Percentiles rank a stretch among this genome's conserved stretches.
Evolutionary conservation across 2,888 invertebrate species (phyloP).

Genomic region (Vanessa cardui): DNA sequence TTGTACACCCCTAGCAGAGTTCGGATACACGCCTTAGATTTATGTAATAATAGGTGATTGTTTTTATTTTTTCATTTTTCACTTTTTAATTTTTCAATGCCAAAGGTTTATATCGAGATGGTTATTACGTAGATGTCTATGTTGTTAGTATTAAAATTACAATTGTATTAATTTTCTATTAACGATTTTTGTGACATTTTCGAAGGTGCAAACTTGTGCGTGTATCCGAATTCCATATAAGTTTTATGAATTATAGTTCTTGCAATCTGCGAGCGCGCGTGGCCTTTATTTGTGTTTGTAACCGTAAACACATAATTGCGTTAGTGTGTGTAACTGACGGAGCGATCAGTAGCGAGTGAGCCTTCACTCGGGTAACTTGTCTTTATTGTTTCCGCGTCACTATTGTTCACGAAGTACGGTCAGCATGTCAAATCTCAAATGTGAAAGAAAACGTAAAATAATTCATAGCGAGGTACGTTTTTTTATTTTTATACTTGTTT

Average conservation of each 20-base stretch:
- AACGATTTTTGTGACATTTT: slow-evolving; percentile 8
- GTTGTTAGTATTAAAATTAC: slow-evolving; percentile 26
- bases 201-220: slow-evolving; percentile 24
- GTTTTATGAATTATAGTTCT: slow-evolving; percentile 15
- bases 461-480: no score
- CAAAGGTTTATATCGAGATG: slow-evolving; percentile 33
- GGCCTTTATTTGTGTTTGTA: no score
- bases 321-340: no score
- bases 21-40: slow-evolving; percentile 48
- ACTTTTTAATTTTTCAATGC: slow-evolving; percentile 27
- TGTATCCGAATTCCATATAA: slow-evolving; percentile 33
- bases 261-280: no score
- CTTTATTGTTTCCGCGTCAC: no score
- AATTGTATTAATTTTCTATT: slow-evolving; percentile 22
- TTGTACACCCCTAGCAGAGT: slow-evolving; percentile 39
- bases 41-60: background rate
- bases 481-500: no score
- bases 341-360: no score
- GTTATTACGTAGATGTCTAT: slow-evolving; percentile 25
- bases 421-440: no score
- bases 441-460: no score
- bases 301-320: no score
- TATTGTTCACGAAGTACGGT: no score
- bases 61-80: slow-evolving; percentile 4
- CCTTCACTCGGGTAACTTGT: no score